Evolutionary conservation across 2,797 vertebrate genomes (phyloP).

Genomic region (Ambastaia sidthimunki): DNA sequence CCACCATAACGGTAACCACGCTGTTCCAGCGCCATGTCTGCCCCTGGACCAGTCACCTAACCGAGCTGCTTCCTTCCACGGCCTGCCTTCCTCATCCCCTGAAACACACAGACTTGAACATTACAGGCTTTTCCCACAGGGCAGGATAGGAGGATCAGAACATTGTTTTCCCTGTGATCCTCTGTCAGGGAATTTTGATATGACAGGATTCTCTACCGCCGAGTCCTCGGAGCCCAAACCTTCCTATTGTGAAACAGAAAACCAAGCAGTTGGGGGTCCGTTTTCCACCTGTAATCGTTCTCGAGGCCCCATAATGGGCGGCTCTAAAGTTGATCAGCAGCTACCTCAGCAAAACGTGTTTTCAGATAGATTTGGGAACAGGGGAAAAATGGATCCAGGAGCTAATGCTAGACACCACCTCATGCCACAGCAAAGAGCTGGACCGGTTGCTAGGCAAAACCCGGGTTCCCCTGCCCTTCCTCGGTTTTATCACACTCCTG

Average conservation of each 20-base stretch:
- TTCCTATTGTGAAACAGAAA: constrained; percentile 77
- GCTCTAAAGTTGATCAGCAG: constrained; percentile 77
- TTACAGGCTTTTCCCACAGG: constrained; percentile 86
- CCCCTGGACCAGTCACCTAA: constrained; percentile 97
- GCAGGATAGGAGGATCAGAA: constrained; percentile 89
- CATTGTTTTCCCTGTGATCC: constrained; percentile 86
- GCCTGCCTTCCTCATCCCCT: constrained; percentile 87
- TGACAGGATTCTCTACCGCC: constrained; percentile 80
- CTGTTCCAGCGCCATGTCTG: constrained; percentile 94
- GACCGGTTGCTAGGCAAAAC: constrained; percentile 91
- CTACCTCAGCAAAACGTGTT: constrained; percentile 74
- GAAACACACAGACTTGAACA: constrained; percentile 90
- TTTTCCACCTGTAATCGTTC: constrained; percentile 77
- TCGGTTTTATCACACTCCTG: constrained; percentile 71
- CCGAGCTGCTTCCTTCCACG: constrained; percentile 94
- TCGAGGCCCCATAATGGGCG: constrained; percentile 75
- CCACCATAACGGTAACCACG: constrained; percentile 84
- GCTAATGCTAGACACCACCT: constrained; percentile 76
- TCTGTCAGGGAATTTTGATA: constrained; percentile 80
- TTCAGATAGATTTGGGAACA: constrained; percentile 81
- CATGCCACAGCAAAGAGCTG: constrained; percentile 79
- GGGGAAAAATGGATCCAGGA: constrained; percentile 81
- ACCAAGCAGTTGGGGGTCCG: constrained; percentile 75
- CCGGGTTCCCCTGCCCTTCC: constrained; percentile 81
- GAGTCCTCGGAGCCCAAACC: constrained; percentile 86